Evolutionary conservation across 2,797 vertebrate species (phyloP).

Genomic region (Pangasius krempfi): DNA sequence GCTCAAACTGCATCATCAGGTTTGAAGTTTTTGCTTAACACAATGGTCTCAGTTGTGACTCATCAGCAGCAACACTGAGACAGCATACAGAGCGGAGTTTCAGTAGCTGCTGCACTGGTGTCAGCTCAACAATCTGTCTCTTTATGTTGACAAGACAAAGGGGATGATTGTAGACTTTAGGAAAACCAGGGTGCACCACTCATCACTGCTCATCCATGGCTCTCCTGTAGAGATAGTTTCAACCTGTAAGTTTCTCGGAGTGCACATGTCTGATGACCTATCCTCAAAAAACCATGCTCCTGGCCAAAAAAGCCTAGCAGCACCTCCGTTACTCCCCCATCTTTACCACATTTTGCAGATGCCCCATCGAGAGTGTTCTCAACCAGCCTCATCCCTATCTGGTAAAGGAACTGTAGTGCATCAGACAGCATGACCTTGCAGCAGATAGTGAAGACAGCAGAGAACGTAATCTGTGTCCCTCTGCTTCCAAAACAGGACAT

Average conservation of each 20-base stretch:
- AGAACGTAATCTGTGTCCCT: no score
- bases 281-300: not conserved
- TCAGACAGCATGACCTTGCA: no score
- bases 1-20: no score
- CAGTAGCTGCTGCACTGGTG: not conserved
- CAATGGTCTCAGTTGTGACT: not conserved
- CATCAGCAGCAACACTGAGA: not conserved
- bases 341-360: not conserved
- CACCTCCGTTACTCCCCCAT: not conserved
- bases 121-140: not conserved
- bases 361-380: not conserved
- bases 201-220: not conserved
- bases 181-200: not conserved
- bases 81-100: not conserved
- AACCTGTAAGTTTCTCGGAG: not conserved
- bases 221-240: not conserved
- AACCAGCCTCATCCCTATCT: not conserved
- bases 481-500: no score
- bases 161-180: not conserved
- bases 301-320: not conserved
- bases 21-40: not conserved
- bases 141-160: not conserved
- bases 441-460: no score
- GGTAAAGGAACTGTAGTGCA: no score
- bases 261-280: not conserved